These are phyloP conservation scores for Antedon mediterranea DNA, from an alignment of 53 echinoderm and acorn worm species.

Conservation along the genomic window DNA sequence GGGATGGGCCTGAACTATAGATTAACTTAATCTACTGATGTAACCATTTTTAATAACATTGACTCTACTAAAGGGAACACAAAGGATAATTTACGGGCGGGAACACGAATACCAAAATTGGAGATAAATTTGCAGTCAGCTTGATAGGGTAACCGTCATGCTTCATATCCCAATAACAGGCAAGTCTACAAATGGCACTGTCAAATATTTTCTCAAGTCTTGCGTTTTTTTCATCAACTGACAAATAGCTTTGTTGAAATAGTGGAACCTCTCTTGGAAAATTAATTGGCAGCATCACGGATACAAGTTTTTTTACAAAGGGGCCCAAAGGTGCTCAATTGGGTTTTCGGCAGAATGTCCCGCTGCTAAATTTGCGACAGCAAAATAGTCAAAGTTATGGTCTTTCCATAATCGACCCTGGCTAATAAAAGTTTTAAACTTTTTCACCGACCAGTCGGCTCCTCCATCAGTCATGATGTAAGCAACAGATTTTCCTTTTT, in stretches of 20 bases:
- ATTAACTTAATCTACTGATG: no score
- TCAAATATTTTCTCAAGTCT: constrained; percentile 12
- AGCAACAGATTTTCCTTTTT: not conserved
- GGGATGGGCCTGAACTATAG: no score
- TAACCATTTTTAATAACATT: no score
- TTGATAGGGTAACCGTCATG: constrained; percentile 10
- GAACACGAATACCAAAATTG: no score
- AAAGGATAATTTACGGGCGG: no score
- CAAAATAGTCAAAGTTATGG: constrained; percentile 9
- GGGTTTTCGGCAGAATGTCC: constrained; percentile 27
- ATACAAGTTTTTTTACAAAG: constrained; percentile 15
- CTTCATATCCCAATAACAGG: constrained; percentile 9
- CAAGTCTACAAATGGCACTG: constrained; percentile 7
- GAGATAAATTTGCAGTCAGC: no score
- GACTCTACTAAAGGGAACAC: no score
- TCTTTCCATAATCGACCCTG: constrained; percentile 3
- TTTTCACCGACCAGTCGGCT: constrained; percentile 25
- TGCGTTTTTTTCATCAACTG: not conserved
- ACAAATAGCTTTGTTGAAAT: constrained; percentile 2
- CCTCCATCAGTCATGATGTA: constrained; percentile 13
- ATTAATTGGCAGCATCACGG: constrained; percentile 12
- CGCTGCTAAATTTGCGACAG: constrained; percentile 19
- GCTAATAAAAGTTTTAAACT: constrained; percentile 17
- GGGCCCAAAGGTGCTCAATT: constrained; percentile 33
- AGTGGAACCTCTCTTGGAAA: constrained; percentile 11